These are phyloP conservation scores for Erebia ligea DNA, from an alignment of 2,888 invertebrate species.

Conservation along the genomic window DNA sequence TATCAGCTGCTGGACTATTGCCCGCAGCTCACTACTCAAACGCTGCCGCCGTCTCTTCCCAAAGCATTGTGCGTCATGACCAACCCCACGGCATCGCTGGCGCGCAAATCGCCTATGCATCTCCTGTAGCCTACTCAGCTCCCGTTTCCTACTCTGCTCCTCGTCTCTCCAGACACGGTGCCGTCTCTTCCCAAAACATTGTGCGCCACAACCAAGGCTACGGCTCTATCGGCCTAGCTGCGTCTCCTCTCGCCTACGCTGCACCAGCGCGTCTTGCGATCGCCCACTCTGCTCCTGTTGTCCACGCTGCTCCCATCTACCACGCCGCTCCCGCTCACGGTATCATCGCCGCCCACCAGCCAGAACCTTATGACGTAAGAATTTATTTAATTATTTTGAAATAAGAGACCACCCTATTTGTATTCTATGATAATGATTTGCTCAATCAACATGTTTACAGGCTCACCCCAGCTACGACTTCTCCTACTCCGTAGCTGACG, in stretches of 20 bases:
- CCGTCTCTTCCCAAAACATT: slow-evolving; percentile 66
- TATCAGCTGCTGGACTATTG: slow-evolving; percentile 67
- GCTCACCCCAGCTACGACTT: slow-evolving; percentile 81
- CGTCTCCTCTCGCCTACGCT: slow-evolving; percentile 42
- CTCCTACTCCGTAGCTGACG: slow-evolving; percentile 82
- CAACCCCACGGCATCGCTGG: slow-evolving; percentile 43
- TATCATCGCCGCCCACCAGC: slow-evolving; percentile 53
- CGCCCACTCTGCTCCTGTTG: slow-evolving; percentile 49
- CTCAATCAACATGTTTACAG: neutral
- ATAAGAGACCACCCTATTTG: neutral
- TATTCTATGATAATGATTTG: neutral
- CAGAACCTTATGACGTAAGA: slow-evolving; percentile 48
- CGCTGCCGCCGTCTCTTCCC: slow-evolving; percentile 65
- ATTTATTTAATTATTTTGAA: neutral
- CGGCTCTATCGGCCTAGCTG: slow-evolving; percentile 45
- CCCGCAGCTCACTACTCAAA: slow-evolving; percentile 68
- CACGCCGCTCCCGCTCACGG: slow-evolving; percentile 61
- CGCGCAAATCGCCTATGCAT: slow-evolving; percentile 27
- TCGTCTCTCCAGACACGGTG: slow-evolving; percentile 59
- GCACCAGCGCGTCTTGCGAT: slow-evolving; percentile 52
- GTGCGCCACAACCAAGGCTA: slow-evolving; percentile 66
- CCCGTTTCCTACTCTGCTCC: slow-evolving; percentile 26
- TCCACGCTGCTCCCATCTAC: slow-evolving; percentile 52
- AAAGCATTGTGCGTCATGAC: slow-evolving; percentile 63
- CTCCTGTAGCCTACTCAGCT: slow-evolving; percentile 27